Evolutionary conservation across 2,888 invertebrate species (phyloP).

Genomic region (Parapristionchus giblindavisi): DNA sequence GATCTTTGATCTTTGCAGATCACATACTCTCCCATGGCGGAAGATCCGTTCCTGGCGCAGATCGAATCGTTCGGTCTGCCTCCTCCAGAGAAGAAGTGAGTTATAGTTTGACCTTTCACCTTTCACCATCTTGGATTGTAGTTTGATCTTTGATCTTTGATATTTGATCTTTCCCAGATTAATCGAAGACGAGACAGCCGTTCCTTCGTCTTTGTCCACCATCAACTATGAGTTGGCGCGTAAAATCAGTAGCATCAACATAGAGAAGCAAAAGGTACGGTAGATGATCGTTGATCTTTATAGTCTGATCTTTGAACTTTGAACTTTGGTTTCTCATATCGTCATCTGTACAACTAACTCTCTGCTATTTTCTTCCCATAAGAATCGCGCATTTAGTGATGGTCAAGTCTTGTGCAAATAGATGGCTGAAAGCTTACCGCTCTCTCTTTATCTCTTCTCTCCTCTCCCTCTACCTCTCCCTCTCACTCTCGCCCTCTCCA

Average conservation of each 20-base stretch:
- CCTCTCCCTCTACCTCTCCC: background rate
- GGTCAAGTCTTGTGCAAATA: too few species aligned
- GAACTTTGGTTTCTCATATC: background rate
- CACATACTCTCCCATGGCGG: background rate
- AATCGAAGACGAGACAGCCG: constrained; percentile 6
- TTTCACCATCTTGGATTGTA: background rate
- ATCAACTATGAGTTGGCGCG: constrained; percentile 29
- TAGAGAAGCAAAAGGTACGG: constrained; percentile 26
- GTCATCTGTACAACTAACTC: too few species aligned
- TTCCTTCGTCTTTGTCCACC: background rate
- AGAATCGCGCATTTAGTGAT: too few species aligned
- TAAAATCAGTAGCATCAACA: constrained; percentile 9
- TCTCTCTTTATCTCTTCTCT: background rate
- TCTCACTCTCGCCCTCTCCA: constrained; percentile 30
- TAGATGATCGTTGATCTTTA: background rate
- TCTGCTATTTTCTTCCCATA: too few species aligned
- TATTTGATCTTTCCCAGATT: background rate
- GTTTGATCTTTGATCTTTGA: constrained; percentile 9
- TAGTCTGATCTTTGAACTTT: background rate
- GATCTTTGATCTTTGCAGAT: background rate
- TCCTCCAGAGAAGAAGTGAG: constrained; percentile 31
- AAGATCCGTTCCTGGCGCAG: constrained; percentile 34
- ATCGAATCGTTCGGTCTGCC: constrained; percentile 32
- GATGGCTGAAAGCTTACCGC: too few species aligned
- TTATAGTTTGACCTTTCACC: background rate